Percentiles rank a stretch among this genome's conserved stretches.
Evolutionary conservation across 2,888 invertebrate genomes (phyloP).

Genomic region (Drosophila pseudotakahashii): DNA sequence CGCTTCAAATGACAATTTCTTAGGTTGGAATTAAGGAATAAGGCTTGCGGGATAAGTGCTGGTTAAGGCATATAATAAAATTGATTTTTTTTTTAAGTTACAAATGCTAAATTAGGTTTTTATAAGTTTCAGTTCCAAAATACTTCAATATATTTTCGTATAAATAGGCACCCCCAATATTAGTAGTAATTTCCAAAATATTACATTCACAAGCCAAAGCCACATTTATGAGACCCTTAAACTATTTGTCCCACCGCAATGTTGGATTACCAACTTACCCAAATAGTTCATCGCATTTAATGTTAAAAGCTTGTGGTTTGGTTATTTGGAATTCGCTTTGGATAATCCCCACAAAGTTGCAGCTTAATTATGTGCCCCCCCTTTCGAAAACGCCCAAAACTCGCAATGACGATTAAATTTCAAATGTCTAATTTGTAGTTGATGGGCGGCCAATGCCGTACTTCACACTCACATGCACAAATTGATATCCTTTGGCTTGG

Average conservation of each 20-base stretch:
- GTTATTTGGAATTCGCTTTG: slow-evolving; percentile 3
- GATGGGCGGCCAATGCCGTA: slow-evolving; percentile 39
- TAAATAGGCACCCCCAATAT: background rate
- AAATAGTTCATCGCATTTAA: slow-evolving; percentile 21
- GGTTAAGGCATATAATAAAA: no score
- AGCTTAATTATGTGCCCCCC: slow-evolving; percentile 20
- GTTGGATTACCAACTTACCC: slow-evolving; percentile 10
- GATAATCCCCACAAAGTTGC: slow-evolving; percentile 8
- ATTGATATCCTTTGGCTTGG: slow-evolving; percentile 4
- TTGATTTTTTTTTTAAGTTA: no score
- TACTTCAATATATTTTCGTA: background rate
- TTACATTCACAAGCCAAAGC: background rate
- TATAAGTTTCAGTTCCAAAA: no score
- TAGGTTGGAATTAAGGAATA: background rate
- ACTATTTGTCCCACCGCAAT: slow-evolving; percentile 12
- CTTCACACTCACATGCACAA: slow-evolving; percentile 28
- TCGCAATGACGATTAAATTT: slow-evolving; percentile 65
- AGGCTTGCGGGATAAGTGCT: background rate
- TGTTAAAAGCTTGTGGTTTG: slow-evolving; percentile 17
- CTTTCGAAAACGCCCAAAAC: background rate
- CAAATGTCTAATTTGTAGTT: slow-evolving; percentile 61
- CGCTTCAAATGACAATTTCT: slow-evolving; percentile 15
- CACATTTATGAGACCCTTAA: slow-evolving; percentile 16
- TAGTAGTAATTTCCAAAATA: background rate
- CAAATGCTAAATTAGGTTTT: no score